Evolutionary conservation across 2,113 vertebrate genomes (phyloP).

Genomic region (Peromyscus californicus): DNA sequence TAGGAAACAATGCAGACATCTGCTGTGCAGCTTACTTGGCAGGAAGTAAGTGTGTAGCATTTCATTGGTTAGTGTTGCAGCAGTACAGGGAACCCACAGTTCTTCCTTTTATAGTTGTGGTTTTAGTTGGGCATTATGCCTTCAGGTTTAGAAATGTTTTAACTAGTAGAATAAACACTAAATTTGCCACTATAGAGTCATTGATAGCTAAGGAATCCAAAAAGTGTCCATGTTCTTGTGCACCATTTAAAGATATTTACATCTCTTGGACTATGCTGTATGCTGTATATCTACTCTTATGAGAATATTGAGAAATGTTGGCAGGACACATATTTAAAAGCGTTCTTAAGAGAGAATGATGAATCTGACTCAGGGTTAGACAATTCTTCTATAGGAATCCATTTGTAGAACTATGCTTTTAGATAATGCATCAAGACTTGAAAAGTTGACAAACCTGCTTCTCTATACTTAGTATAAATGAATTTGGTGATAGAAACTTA

Average conservation of each 20-base stretch:
- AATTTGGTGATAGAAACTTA: conserved; percentile 12
- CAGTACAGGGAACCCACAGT: neutral
- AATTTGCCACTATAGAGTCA: neutral
- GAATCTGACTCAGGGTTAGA: conserved; percentile 42
- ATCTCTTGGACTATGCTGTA: neutral
- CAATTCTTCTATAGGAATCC: neutral
- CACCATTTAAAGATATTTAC: conserved; percentile 31
- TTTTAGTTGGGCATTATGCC: conserved; percentile 70
- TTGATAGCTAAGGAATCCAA: conserved; percentile 30
- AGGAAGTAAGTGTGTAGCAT: conserved; percentile 87
- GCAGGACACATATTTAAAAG: neutral
- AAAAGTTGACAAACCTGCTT: neutral
- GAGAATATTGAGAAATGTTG: neutral
- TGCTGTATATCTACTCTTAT: neutral
- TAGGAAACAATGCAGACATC: conserved; percentile 87
- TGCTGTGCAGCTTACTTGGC: conserved; percentile 85
- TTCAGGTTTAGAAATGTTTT: conserved; percentile 53
- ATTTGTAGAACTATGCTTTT: conserved; percentile 47
- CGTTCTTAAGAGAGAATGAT: conserved; percentile 2
- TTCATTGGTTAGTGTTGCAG: conserved; percentile 71
- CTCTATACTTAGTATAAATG: conserved; percentile 1
- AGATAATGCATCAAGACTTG: conserved; percentile 17
- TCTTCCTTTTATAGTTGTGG: conserved; percentile 33
- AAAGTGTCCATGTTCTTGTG: neutral
- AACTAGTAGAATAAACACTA: conserved; percentile 54